Conservation (phyloP, 2,888 invertebrate species). For the Ptychoptera contaminata region DNA sequence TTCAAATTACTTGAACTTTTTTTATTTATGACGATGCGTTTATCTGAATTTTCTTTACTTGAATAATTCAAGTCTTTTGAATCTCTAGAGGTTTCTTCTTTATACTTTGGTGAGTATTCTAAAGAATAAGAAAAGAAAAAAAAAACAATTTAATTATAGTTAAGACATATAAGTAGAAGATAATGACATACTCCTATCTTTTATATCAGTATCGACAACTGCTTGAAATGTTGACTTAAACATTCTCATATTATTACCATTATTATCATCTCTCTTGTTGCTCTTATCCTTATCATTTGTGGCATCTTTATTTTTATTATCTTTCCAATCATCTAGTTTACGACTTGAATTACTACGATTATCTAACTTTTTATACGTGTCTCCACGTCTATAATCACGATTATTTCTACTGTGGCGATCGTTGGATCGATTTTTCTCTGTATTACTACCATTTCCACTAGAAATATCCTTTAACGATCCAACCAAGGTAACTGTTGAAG, state of each 20-base stretch:
- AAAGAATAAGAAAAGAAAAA: neutral
- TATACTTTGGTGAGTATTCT: no score
- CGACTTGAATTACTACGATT: slow-evolving; percentile 5
- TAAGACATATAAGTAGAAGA: no score
- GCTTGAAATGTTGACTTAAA: slow-evolving; percentile 15
- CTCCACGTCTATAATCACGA: slow-evolving; percentile 5
- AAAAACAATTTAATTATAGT: neutral
- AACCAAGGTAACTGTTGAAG: slow-evolving; percentile 7
- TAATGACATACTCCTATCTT: slow-evolving; percentile 7
- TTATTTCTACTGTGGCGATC: slow-evolving; percentile 5
- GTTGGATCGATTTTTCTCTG: slow-evolving; percentile 1
- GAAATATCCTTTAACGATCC: slow-evolving; percentile 11
- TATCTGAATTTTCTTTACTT: no score
- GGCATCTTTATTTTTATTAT: neutral
- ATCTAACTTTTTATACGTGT: slow-evolving; percentile 1
- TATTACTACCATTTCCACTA: slow-evolving; percentile 4
- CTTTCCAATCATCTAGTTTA: slow-evolving; percentile 3
- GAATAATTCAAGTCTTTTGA: no score
- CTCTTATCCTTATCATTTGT: neutral
- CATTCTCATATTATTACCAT: slow-evolving; percentile 7
- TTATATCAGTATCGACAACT: slow-evolving; percentile 7
- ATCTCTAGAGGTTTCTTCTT: no score
- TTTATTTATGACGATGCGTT: no score
- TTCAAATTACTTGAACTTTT: no score
- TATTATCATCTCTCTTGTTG: slow-evolving; percentile 4